A percentile compares a stretch with the other conserved stretches of the same genome.
Conservation (phyloP, 2,888 invertebrate genomes). For the Dimorphilus gyrociliatus region DNA sequence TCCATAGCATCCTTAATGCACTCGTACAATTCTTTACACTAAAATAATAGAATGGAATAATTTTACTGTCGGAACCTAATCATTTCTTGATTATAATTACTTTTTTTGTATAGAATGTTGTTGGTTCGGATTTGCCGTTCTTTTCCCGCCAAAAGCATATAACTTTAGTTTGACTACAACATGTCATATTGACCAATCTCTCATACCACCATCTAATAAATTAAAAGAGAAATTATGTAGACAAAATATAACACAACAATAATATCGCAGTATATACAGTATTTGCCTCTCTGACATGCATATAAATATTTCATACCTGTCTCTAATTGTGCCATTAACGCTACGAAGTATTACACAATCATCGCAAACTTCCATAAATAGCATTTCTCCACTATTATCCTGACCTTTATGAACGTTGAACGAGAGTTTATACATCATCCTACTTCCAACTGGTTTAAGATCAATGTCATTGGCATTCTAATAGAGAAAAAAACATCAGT, state of each 20-base stretch:
- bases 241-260: too few relatives aligned
- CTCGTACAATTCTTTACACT: slow-evolving; percentile 96
- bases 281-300: too few relatives aligned
- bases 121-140: slow-evolving; percentile 44
- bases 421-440: slow-evolving; percentile 83
- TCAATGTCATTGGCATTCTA: slow-evolving; percentile 96
- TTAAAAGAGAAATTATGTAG: slow-evolving; percentile 45
- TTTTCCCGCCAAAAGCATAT: slow-evolving; percentile 91
- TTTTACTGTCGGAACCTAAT: neutral
- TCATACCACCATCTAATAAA: slow-evolving; percentile 94
- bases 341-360: slow-evolving; percentile 52
- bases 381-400: slow-evolving; percentile 63
- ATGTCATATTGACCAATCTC: slow-evolving; percentile 95
- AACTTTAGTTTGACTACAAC: slow-evolving; percentile 92
- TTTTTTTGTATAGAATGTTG: slow-evolving; percentile 98
- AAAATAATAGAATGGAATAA: slow-evolving; percentile 22
- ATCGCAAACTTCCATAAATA: slow-evolving; percentile 64
- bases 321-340: slow-evolving; percentile 42
- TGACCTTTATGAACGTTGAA: slow-evolving; percentile 92
- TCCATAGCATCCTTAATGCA: slow-evolving; percentile 99
- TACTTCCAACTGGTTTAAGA: slow-evolving; percentile 81
- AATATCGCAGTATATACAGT: too few relatives aligned
- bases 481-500: slow-evolving; percentile 10
- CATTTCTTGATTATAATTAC: slow-evolving; percentile 44
- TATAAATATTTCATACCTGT: too few relatives aligned